Evolutionary conservation across 1,140 invertebrate species (phyloP), one percentile per base, ranked within the genome.

Genomic region (Tribolium madens): DNA sequence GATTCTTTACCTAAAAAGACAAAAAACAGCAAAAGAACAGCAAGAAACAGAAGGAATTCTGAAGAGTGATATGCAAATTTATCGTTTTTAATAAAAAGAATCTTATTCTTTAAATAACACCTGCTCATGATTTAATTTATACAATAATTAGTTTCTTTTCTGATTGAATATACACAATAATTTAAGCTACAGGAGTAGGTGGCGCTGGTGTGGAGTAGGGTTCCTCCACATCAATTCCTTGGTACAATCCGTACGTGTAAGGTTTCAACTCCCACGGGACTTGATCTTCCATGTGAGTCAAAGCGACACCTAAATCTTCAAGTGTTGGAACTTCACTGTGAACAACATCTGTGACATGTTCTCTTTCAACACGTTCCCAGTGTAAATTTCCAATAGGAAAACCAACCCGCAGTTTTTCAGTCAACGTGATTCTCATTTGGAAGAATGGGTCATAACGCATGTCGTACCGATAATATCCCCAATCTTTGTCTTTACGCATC

Each of bases 221-320:
- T 83, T 97, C 95, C 72, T 91, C 92, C n/a, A 94, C 68, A 82
- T 91, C 88, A 57, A 92, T 91, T 78, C 92, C 90, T 84, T 96
- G 94, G 86, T 94, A 94, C 42, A 87, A 84, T 73, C 90, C 88
- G 31, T 88, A 88, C 42, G 89, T 88, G 82, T 86, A 92, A 4
- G 90, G 90, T 76, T 88, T 90, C 50, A 97, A 81, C 84, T 96
- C 93, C 92, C 92, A 96, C 3, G 91, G 90, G 7, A 93, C 90
- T 85, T 92, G 91, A 53, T 93, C 88, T 85, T 97, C 95, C 86
- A 97, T 90, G 0, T 87, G 78, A 0, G 91, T 94, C 42, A 96
- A 87, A 48, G 85, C 87, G 0, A 98, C 90, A 47, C 95, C 96
- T 76, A 98, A 89, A 88, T 98, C 97, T 85, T 96, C 94, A 48